Base-by-base conservation (phyloP, 2,888 invertebrate genomes). In the Cepaea hortensis region DNA sequence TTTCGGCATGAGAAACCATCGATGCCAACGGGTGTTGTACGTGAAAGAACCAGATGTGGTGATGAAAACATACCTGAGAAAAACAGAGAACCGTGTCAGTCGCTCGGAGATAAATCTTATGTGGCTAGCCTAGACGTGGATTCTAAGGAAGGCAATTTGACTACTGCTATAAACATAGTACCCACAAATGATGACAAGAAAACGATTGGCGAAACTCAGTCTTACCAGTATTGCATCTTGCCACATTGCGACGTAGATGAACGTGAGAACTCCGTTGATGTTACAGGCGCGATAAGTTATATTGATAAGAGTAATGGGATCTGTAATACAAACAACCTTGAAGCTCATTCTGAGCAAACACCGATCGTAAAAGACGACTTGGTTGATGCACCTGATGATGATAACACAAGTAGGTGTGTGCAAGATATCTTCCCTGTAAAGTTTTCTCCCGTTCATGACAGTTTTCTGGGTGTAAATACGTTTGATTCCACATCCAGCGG, bases 301-400 rank as follows among this genome's bases (percentile, higher is more conserved):
- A 18, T n/a, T 61, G 77, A 77, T 77, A 11, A 61, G 55, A 55
- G 77, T 77, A n/a, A 77, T 77, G 11, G 20, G 70, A n/a, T 11
- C 4, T 6, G 48, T 18, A 70, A 18, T 68, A 15, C 70, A 70
- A 81, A 70, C 81, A 81, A n/a, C 23, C n/a, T 50, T 81, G n/a
- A 68, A 1, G 65, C 20, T 1, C 23, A 50, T 70, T 70, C 18
- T 70, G 81, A 50, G 48, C 48, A 70, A 50, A 70, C 23, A 23
- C 13, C n/a, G 50, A 70, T 46, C 23, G 1, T 20, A 48, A 18
- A 20, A 20, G 50, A n/a, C 50, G 20, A 13, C 35, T 80, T 18
- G 15, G 13, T 0, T 65, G 65, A 46, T 35, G 9, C 15, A 9
- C 20, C 13, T 3, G 18, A 65, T 15, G 65, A 62, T 55, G 20